phyloP scores from a whole-genome alignment of 2,113 vertebrate species.

The Nannobrachium achirus region DNA sequence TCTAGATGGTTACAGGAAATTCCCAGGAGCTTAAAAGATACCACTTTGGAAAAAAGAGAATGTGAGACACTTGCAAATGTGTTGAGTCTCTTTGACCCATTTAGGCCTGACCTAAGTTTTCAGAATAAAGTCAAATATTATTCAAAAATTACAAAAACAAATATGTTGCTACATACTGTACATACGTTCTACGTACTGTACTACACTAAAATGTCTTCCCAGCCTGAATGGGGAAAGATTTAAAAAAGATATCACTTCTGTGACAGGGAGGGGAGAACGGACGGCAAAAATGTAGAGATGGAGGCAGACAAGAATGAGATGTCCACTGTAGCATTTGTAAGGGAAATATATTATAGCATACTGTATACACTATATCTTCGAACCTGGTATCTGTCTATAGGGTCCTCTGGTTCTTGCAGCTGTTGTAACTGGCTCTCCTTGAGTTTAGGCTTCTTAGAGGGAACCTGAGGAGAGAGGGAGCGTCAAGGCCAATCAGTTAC shows the following conservation, averaged over 20 bases:
- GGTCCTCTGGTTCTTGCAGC: slow-evolving; percentile 71
- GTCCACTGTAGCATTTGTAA: neutral
- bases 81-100: no score
- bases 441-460: slow-evolving; percentile 88
- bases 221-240: neutral
- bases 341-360: neutral
- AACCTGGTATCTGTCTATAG: slow-evolving; percentile 91
- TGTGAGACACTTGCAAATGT: neutral
- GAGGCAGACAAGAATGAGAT: no score
- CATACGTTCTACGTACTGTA: no score
- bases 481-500: slow-evolving; percentile 16
- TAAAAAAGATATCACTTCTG: neutral
- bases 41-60: neutral
- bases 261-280: neutral
- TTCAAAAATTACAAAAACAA: no score
- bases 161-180: no score
- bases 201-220: no score
- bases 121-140: no score
- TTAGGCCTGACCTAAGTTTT: no score
- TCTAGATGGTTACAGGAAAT: neutral
- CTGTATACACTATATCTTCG: neutral
- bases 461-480: slow-evolving; percentile 77
- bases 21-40: neutral
- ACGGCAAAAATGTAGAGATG: no score
- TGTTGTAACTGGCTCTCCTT: slow-evolving; percentile 86